A percentile compares a stretch with the other conserved stretches of the same genome.
Evolutionary conservation across 2,797 vertebrate genomes (phyloP).

Genomic region (Coilia nasus): DNA sequence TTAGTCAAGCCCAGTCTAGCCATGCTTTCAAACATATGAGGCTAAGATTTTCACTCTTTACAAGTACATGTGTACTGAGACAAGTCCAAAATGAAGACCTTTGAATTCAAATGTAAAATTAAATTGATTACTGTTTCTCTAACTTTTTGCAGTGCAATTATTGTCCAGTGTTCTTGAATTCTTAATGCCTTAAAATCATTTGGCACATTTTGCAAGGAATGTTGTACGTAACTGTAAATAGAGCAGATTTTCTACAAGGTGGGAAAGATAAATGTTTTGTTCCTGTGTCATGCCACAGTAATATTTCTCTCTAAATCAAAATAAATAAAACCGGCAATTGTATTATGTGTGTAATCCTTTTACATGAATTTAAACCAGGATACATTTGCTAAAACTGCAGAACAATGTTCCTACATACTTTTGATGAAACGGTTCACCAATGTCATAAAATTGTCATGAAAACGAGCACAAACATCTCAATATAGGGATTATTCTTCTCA

Average conservation of each 20-base stretch:
- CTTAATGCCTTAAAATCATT: slow-evolving; percentile 45
- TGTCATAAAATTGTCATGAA: not conserved
- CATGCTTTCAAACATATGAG: not conserved
- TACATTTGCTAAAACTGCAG: not conserved
- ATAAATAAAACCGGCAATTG: slow-evolving; percentile 42
- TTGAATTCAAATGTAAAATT: slow-evolving; percentile 14
- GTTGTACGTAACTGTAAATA: slow-evolving; percentile 43
- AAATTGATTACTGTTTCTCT: slow-evolving; percentile 30
- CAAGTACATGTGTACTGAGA: slow-evolving; percentile 27
- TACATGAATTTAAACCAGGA: not conserved
- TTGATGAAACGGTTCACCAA: too few species aligned
- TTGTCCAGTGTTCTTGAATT: slow-evolving; percentile 44
- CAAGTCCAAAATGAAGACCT: slow-evolving; percentile 26
- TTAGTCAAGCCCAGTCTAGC: not conserved
- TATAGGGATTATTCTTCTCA: not conserved
- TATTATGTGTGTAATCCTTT: slow-evolving; percentile 20
- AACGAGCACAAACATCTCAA: not conserved
- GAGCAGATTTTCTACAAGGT: slow-evolving; percentile 39
- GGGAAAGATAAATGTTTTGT: slow-evolving; percentile 37
- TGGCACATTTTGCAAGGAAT: slow-evolving; percentile 41
- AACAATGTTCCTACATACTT: not conserved
- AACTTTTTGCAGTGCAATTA: slow-evolving; percentile 46
- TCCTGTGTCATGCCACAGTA: slow-evolving; percentile 34
- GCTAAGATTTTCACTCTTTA: not conserved
- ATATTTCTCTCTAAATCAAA: slow-evolving; percentile 43